phyloP scores from a whole-genome alignment of 2,797 vertebrate genomes.

The Astyanax mexicanus region DNA sequence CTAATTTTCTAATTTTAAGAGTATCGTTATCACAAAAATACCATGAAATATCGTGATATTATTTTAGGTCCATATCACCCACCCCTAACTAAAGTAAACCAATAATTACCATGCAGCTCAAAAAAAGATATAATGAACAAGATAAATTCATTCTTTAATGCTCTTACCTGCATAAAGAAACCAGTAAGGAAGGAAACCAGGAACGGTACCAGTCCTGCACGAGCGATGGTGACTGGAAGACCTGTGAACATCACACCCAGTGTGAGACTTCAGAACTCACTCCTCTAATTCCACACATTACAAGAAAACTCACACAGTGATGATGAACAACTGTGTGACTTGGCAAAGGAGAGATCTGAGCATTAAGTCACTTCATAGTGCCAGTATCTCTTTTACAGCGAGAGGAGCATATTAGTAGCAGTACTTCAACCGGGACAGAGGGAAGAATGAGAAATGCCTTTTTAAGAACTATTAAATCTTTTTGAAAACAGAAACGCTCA shows the following conservation, averaged over 20 bases:
- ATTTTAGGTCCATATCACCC: no score
- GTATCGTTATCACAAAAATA: no score
- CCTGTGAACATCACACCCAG: conserved; percentile 58
- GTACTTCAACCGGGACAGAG: conserved; percentile 66
- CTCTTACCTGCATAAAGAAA: conserved; percentile 75
- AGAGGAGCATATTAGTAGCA: conserved; percentile 61
- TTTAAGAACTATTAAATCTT: conserved; percentile 68
- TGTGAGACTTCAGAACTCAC: conserved; percentile 9
- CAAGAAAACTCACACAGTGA: conserved; percentile 2
- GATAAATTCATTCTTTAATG: not conserved
- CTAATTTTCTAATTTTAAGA: no score
- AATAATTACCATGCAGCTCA: not conserved
- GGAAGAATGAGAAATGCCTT: conserved; percentile 65
- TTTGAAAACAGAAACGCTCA: conserved; percentile 76
- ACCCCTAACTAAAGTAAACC: no score
- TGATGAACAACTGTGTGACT: conserved; percentile 11
- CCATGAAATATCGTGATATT: no score
- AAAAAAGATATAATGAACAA: not conserved
- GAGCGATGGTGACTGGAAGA: conserved; percentile 74
- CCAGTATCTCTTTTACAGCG: conserved; percentile 66
- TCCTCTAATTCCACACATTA: not conserved
- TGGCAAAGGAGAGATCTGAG: conserved; percentile 17
- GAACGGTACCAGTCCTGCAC: conserved; percentile 75
- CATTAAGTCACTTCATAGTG: conserved; percentile 58
- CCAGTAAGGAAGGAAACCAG: conserved; percentile 75